These are phyloP conservation scores for Dynastes grantii DNA, from an alignment of 2,888 invertebrate genomes.

Conservation along the genomic window DNA sequence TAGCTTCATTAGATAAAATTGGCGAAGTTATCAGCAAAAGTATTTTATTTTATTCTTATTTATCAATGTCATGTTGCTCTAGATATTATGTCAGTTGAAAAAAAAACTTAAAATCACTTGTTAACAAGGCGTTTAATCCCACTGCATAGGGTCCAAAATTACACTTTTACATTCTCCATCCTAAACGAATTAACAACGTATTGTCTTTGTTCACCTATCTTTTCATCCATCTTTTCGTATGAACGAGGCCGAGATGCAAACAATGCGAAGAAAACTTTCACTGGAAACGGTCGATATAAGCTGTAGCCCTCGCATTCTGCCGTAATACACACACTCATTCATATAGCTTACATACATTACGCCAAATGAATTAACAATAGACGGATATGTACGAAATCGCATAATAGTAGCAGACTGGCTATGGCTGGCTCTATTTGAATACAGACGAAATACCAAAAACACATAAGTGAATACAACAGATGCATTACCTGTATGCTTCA, in stretches of 20 bases:
- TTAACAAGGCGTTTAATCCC: not conserved
- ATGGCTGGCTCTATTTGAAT: too few species aligned
- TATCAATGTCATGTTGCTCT: too few species aligned
- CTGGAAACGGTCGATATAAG: conserved; percentile 24
- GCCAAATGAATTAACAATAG: conserved; percentile 4
- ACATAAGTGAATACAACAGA: too few species aligned
- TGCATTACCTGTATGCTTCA: too few species aligned
- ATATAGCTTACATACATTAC: not conserved
- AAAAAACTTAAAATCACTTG: too few species aligned
- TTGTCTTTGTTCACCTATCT: not conserved
- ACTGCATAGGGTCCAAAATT: not conserved
- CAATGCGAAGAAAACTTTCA: conserved; percentile 35
- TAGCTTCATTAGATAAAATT: too few species aligned
- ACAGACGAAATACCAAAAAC: too few species aligned
- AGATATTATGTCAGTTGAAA: too few species aligned
- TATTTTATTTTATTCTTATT: too few species aligned
- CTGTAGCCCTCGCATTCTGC: not conserved
- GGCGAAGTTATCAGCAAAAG: too few species aligned
- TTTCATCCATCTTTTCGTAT: conserved; percentile 16
- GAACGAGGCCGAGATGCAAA: conserved; percentile 7
- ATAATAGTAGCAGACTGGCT: too few species aligned
- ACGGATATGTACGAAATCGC: conserved; percentile 9
- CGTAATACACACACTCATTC: not conserved
- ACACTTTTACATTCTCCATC: too few species aligned
- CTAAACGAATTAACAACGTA: not conserved